Base-by-base conservation (phyloP, 2,888 invertebrate species). In the Furcula furcula region DNA sequence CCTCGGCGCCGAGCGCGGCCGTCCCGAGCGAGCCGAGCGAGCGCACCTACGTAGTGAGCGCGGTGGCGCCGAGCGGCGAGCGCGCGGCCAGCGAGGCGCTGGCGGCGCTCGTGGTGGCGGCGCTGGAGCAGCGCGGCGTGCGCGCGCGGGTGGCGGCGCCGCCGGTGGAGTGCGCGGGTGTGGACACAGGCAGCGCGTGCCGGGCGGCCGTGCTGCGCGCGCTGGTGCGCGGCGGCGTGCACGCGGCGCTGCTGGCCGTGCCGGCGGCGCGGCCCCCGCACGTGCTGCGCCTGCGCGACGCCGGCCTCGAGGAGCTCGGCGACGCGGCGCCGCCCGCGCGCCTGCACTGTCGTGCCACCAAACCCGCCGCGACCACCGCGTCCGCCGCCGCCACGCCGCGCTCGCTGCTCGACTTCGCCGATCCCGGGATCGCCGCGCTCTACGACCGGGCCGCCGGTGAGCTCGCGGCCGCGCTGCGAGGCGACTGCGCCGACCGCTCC, bases 391-490 rank as follows among this genome's bases (percentile, higher is more conserved):
- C 58, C 12, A 35, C 56, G 11, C 55, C 67, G 31, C 67, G 71
- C 40, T 77, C 83, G 10, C 58, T 84, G 38, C 68, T 76, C 7
- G 83, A 83, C 51, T 64, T 82, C 14, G 57, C 68, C 3, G 70
- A 72, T 30, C 29, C 45, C 13, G 31, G 21, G 1, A 18, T 56
- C 6, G 65, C 77, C 12, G 52, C 55, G 3, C 37, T 11, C 30
- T 77, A 75, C 54, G 46, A 4, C 20, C 53, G 27, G 29, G 27
- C 18, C 10, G 27, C 20, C 11, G 38, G 36, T 3, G 18, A 19
- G 3, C 7, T 31, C 12, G 9, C 11, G 4, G 18, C 31, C 13
- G 29, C 29, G 4, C 9, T 38, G 5, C 32, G 26, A 6, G 26
- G 7, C 9, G 28, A 7, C 9, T 15, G 30, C 23, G 19, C 6